Conservation (phyloP, 1,140 invertebrate genomes). For the Zelostemma sp. region DNA sequence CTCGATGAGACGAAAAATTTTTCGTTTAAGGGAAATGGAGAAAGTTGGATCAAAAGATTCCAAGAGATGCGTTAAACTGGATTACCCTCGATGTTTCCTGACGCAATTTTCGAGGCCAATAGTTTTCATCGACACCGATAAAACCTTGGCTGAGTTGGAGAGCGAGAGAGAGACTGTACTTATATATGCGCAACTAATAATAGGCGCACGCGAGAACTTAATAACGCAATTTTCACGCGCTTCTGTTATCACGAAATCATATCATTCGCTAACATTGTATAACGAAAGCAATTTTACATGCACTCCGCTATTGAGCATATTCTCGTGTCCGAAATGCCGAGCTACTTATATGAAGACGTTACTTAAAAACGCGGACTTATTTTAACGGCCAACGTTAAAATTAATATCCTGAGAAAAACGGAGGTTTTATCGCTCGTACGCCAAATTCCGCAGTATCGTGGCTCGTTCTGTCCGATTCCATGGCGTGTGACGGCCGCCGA, state of each 20-base stretch:
- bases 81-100: constrained; percentile 9
- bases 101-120: constrained; percentile 18
- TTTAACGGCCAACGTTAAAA: constrained; percentile 6
- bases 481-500: constrained; percentile 48
- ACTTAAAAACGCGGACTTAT: not conserved
- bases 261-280: no score
- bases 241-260: constrained; percentile 16
- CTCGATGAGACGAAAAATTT: constrained; percentile 10
- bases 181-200: constrained; percentile 23
- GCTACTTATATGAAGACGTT: not conserved
- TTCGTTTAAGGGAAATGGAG: no score
- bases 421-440: constrained; percentile 25
- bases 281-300: no score
- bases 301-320: no score
- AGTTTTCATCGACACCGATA: constrained; percentile 33
- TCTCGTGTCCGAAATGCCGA: no score
- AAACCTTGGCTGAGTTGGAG: no score
- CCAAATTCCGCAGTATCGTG: constrained; percentile 41
- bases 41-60: no score
- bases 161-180: no score
- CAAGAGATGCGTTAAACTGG: constrained; percentile 9
- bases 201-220: constrained; percentile 25
- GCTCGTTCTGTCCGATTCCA: constrained; percentile 53
- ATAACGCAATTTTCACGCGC: constrained; percentile 26
- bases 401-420: constrained; percentile 19